phyloP scores from a whole-genome alignment of 2,888 invertebrate genomes.

The Aromia moschata region DNA sequence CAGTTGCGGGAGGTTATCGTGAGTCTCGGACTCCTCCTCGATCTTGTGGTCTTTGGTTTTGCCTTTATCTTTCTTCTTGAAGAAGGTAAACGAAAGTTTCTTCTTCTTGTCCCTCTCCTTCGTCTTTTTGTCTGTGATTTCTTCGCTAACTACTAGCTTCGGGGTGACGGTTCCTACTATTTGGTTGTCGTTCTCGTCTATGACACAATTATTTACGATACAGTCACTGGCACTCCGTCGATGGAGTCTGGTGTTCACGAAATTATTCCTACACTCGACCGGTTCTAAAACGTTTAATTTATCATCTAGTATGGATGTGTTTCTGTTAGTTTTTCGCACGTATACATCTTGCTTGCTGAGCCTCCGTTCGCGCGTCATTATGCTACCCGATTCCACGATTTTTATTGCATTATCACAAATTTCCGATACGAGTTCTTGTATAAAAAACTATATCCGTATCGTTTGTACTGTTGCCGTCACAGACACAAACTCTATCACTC shows the following conservation, averaged over 20 bases:
- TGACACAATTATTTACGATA: constrained; percentile 26
- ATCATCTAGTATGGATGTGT: constrained; percentile 45
- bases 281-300: constrained; percentile 30
- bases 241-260: constrained; percentile 32
- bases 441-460: constrained; percentile 35
- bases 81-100: constrained; percentile 51
- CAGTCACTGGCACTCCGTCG: constrained; percentile 43
- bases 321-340: constrained; percentile 37
- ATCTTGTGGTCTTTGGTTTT: constrained; percentile 46
- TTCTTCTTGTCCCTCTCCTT: constrained; percentile 48
- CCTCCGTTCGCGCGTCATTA: constrained; percentile 43
- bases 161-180: constrained; percentile 7
- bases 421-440: constrained; percentile 40
- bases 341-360: constrained; percentile 40
- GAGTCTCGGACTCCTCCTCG: constrained; percentile 49
- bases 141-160: neutral
- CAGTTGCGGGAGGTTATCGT: constrained; percentile 48
- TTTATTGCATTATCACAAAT: constrained; percentile 44
- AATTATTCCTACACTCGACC: constrained; percentile 41
- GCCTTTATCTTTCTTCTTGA: constrained; percentile 47
- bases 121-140: constrained; percentile 27
- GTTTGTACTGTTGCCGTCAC: constrained; percentile 25
- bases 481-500: constrained; percentile 2
- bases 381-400: constrained; percentile 37
- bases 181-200: constrained; percentile 47